phyloP scores from a whole-genome alignment of 2,888 invertebrate species.

The Protodeltote pygarga region DNA sequence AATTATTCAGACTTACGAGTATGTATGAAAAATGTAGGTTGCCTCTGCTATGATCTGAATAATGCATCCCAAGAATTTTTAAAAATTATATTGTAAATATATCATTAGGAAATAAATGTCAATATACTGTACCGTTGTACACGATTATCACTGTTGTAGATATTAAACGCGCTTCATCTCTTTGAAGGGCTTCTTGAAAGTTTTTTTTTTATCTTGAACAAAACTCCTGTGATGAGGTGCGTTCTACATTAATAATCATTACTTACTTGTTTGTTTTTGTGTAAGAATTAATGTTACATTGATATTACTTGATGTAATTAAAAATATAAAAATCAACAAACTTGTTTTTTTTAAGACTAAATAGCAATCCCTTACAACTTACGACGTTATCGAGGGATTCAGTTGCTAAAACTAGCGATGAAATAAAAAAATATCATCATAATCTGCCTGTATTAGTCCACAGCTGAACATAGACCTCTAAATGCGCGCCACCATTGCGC shows the following conservation, averaged over 20 bases:
- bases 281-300: conserved; percentile 65
- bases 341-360: conserved; percentile 32
- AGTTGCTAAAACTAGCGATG: too few species aligned
- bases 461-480: too few species aligned
- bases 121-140: too few species aligned
- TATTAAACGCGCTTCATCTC: conserved; percentile 11
- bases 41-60: conserved; percentile 40
- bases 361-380: too few species aligned
- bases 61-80: conserved; percentile 25
- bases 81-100: conserved; percentile 26
- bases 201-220: conserved; percentile 33
- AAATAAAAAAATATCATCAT: too few species aligned
- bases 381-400: too few species aligned
- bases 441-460: too few species aligned
- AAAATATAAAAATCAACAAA: conserved; percentile 51
- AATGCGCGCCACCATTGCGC: too few species aligned
- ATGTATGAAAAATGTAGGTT: conserved; percentile 10
- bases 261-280: conserved; percentile 53
- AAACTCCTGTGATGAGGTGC: conserved; percentile 23
- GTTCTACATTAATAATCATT: conserved; percentile 30
- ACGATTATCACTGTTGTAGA: conserved; percentile 27
- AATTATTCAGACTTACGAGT: conserved; percentile 39
- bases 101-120: conserved; percentile 10
- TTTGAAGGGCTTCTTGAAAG: conserved; percentile 9
- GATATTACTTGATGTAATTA: conserved; percentile 79